A percentile compares a stretch with the other conserved stretches of the same genome.
Conservation (phyloP, 2,888 invertebrate species). For the Aspidiotus destructor region DNA sequence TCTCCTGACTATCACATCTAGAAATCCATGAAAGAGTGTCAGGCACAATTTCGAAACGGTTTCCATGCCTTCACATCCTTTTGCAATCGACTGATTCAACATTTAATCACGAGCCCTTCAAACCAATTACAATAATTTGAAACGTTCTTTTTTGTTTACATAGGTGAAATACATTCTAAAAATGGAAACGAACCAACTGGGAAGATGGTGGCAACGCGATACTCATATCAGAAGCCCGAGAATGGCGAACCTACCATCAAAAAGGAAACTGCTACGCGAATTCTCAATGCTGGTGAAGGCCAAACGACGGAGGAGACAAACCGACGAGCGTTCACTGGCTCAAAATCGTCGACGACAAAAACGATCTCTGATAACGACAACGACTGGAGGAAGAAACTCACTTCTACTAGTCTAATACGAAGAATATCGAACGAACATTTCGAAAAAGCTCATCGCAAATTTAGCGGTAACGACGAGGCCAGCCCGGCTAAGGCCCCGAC, state of each 20-base stretch:
- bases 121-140: neutral
- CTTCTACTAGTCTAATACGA: slow-evolving; percentile 15
- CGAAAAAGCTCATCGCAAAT: slow-evolving; percentile 22
- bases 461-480: slow-evolving; percentile 7
- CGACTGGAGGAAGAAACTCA: slow-evolving; percentile 3
- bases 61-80: neutral
- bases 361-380: neutral
- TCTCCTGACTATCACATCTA: too few relatives aligned
- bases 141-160: neutral
- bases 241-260: slow-evolving; percentile 35
- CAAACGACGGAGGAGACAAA: neutral
- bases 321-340: neutral
- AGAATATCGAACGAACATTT: slow-evolving; percentile 21
- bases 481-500: too few relatives aligned
- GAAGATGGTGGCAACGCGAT: slow-evolving; percentile 59
- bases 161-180: slow-evolving; percentile 54
- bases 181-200: slow-evolving; percentile 61
- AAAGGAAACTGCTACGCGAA: slow-evolving; percentile 31
- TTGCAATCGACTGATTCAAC: too few relatives aligned
- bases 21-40: too few relatives aligned
- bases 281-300: slow-evolving; percentile 32
- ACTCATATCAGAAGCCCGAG: slow-evolving; percentile 45
- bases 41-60: neutral
- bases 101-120: neutral
- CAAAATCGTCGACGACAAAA: neutral